phyloP scores from a whole-genome alignment of 2,888 invertebrate species.

The Caradrina kadenii region DNA sequence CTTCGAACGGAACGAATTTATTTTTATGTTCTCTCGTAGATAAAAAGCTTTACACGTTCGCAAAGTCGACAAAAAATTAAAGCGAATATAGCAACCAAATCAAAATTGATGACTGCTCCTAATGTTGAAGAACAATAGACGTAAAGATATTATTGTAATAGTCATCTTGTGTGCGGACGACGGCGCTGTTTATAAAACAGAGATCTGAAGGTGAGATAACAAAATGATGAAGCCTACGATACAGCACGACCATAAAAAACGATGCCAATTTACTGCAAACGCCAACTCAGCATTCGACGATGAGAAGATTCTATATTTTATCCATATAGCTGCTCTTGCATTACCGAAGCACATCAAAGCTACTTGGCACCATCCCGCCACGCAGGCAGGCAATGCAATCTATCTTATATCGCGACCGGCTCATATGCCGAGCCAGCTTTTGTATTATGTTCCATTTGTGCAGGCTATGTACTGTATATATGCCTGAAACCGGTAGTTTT shows the following conservation, averaged over 20 bases:
- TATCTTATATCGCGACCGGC: constrained; percentile 41
- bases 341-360: constrained; percentile 35
- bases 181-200: constrained; percentile 41
- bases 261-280: constrained; percentile 44
- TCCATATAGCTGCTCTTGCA: constrained; percentile 26
- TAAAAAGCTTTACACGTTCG: constrained; percentile 44
- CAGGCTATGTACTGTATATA: constrained; percentile 12
- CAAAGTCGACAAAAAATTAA: constrained; percentile 51
- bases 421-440: constrained; percentile 39
- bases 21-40: constrained; percentile 63
- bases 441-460: constrained; percentile 28
- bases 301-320: constrained; percentile 35
- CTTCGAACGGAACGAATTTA: constrained; percentile 65
- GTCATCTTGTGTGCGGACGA: constrained; percentile 13
- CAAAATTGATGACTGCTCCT: constrained; percentile 37
- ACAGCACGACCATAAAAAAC: constrained; percentile 38
- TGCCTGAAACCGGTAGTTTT: constrained; percentile 39
- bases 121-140: constrained; percentile 35
- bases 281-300: constrained; percentile 23
- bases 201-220: constrained; percentile 26
- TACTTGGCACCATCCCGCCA: constrained; percentile 52
- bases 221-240: constrained; percentile 30
- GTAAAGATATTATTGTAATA: constrained; percentile 17
- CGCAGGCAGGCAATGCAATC: constrained; percentile 31
- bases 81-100: constrained; percentile 40